phyloP scores from a whole-genome alignment of 2,888 invertebrate species.

The Norana najaformis region DNA sequence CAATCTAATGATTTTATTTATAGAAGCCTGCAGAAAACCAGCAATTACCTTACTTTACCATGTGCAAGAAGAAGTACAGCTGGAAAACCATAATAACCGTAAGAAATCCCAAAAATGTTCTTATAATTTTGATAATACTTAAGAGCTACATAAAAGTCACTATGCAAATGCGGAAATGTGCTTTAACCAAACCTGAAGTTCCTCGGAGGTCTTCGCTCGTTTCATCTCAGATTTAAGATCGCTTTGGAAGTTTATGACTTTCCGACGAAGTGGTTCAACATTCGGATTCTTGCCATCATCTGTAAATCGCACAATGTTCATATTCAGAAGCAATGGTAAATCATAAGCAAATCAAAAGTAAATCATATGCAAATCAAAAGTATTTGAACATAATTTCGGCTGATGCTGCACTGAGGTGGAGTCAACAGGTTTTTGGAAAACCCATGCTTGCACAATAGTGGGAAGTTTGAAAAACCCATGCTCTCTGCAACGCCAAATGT shows the following conservation, averaged over 20 bases:
- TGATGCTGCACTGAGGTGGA: too few species aligned
- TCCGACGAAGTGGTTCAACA: constrained; percentile 28
- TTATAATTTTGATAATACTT: too few species aligned
- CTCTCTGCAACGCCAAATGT: too few species aligned
- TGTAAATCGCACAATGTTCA: neutral
- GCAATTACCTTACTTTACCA: too few species aligned
- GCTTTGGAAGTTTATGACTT: constrained; percentile 38
- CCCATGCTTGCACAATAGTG: too few species aligned
- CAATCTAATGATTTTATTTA: too few species aligned
- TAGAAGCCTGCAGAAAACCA: too few species aligned
- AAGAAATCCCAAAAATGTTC: neutral
- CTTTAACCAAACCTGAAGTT: constrained; percentile 33
- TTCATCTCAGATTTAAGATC: constrained; percentile 39
- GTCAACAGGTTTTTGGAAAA: too few species aligned
- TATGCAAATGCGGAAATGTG: neutral
- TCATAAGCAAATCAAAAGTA: constrained; percentile 7
- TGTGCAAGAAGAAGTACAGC: too few species aligned
- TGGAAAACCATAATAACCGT: too few species aligned
- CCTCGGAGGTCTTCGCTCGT: constrained; percentile 31
- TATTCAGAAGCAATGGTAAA: neutral
- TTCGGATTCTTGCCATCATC: constrained; percentile 28
- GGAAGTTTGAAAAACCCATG: too few species aligned
- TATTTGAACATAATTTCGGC: too few species aligned
- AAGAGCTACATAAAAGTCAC: neutral
- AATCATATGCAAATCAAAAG: neutral